Percentiles rank a stretch among this genome's conserved stretches.
Conservation (phyloP, 2,888 invertebrate species). For the Disparrhopalites patrizii region DNA sequence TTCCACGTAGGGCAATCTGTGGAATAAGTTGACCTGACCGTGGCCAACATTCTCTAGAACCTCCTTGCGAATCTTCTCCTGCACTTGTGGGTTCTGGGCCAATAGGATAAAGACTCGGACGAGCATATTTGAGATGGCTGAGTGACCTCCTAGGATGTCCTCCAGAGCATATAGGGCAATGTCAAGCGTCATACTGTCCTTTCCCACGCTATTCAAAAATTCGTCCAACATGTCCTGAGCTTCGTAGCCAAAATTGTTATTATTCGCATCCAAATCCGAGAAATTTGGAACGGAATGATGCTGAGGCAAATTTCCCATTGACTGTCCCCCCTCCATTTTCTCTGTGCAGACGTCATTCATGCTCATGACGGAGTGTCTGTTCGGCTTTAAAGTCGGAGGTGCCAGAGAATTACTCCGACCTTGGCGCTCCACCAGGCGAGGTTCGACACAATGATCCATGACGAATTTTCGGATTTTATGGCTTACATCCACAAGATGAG, state of each 20-base stretch:
- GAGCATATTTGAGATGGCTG: constrained; percentile 77
- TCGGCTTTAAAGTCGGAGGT: constrained; percentile 49
- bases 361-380: constrained; percentile 26
- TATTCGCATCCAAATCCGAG: constrained; percentile 23
- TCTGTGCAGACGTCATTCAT: not conserved
- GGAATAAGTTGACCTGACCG: constrained; percentile 53
- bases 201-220: constrained; percentile 58
- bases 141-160: constrained; percentile 83
- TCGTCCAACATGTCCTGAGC: constrained; percentile 68
- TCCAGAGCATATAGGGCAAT: constrained; percentile 52
- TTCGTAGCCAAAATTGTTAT: constrained; percentile 9
- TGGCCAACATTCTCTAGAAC: constrained; percentile 61
- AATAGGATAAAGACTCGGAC: constrained; percentile 70
- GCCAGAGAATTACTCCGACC: not conserved
- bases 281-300: constrained; percentile 56
- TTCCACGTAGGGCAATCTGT: constrained; percentile 76
- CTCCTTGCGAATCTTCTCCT: constrained; percentile 64
- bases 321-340: not conserved
- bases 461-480: constrained; percentile 70
- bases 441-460: constrained; percentile 61
- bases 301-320: constrained; percentile 5
- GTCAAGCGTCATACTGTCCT: constrained; percentile 37
- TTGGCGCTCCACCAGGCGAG: constrained; percentile 50
- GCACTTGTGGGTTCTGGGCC: constrained; percentile 61
- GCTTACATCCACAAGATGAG: constrained; percentile 64